These are phyloP conservation scores for Catajapyx aquilonaris DNA, from an alignment of 1,140 invertebrate genomes.

Conservation along the genomic window DNA sequence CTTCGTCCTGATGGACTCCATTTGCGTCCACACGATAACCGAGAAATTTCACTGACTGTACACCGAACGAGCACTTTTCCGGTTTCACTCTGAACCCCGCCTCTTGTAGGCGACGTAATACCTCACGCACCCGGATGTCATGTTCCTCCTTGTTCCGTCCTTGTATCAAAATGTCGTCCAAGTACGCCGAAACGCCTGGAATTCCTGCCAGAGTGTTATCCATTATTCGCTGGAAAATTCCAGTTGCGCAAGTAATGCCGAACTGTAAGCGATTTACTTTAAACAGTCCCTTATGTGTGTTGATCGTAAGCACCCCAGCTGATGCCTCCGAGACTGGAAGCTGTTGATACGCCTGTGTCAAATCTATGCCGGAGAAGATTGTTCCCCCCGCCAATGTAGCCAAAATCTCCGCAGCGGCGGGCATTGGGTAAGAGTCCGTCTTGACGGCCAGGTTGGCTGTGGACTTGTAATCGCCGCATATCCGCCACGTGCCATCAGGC, in stretches of 20 bases:
- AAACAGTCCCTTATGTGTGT: conserved; percentile 18
- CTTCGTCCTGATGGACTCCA: conserved; percentile 13
- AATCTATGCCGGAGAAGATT: not conserved
- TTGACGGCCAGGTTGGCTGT: conserved; percentile 13
- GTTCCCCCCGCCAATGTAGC: not conserved
- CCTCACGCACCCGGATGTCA: conserved; percentile 1
- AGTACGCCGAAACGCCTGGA: conserved; percentile 4
- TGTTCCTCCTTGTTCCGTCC: conserved; percentile 9
- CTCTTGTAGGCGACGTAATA: conserved; percentile 4
- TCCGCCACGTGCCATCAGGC: conserved; percentile 11
- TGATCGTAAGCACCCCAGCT: conserved; percentile 7
- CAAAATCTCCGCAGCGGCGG: not conserved
- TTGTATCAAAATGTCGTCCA: conserved; percentile 15
- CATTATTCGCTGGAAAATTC: conserved; percentile 17
- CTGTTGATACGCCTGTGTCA: not conserved
- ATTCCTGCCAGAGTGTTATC: conserved; percentile 13
- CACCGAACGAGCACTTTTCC: conserved; percentile 8
- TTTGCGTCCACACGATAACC: conserved; percentile 4
- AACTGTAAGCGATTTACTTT: conserved; percentile 16
- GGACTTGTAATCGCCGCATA: conserved; percentile 18
- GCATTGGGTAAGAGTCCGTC: not conserved
- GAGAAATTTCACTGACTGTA: conserved; percentile 2
- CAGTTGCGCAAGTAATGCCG: conserved; percentile 14
- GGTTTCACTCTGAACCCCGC: not conserved
- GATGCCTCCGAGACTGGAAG: not conserved